These are phyloP conservation scores for Temnothorax nylanderi DNA, from an alignment of 1,140 invertebrate genomes.

Conservation along the genomic window DNA sequence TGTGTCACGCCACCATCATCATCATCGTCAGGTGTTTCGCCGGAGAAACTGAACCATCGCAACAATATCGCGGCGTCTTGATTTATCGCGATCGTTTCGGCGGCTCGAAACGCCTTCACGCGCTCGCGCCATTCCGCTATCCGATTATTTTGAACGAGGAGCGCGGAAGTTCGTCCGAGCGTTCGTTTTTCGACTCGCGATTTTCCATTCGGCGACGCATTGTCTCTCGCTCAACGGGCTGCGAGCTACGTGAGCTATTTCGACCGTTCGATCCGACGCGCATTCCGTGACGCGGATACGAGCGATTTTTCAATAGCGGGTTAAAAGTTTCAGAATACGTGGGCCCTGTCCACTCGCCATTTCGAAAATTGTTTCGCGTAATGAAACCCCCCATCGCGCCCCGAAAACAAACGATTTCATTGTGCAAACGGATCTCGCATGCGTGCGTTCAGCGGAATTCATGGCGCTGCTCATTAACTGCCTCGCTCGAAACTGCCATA, in stretches of 20 bases:
- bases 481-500: not conserved
- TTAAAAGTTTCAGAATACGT: slow-evolving; percentile 36
- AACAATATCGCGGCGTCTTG: not conserved
- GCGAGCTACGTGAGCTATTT: slow-evolving; percentile 32
- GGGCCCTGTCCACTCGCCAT: not conserved
- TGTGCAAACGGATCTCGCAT: slow-evolving; percentile 6
- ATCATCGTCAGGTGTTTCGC: slow-evolving; percentile 10
- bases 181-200: slow-evolving; percentile 37
- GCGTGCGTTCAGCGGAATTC: not conserved
- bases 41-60: not conserved
- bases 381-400: slow-evolving; percentile 45
- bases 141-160: slow-evolving; percentile 33
- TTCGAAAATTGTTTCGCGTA: slow-evolving; percentile 49
- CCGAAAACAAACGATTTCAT: slow-evolving; percentile 29
- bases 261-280: slow-evolving; percentile 27
- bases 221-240: slow-evolving; percentile 26
- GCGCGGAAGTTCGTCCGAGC: slow-evolving; percentile 4
- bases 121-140: not conserved
- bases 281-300: slow-evolving; percentile 48
- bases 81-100: slow-evolving; percentile 30
- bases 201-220: slow-evolving; percentile 48
- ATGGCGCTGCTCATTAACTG: not conserved
- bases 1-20: slow-evolving; percentile 28
- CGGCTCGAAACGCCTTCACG: slow-evolving; percentile 11
- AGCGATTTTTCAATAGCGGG: slow-evolving; percentile 53